Percentiles rank a stretch among this genome's conserved stretches.
phyloP scores from a whole-genome alignment of 2,113 vertebrate genomes.

The Xenus cinereus region DNA sequence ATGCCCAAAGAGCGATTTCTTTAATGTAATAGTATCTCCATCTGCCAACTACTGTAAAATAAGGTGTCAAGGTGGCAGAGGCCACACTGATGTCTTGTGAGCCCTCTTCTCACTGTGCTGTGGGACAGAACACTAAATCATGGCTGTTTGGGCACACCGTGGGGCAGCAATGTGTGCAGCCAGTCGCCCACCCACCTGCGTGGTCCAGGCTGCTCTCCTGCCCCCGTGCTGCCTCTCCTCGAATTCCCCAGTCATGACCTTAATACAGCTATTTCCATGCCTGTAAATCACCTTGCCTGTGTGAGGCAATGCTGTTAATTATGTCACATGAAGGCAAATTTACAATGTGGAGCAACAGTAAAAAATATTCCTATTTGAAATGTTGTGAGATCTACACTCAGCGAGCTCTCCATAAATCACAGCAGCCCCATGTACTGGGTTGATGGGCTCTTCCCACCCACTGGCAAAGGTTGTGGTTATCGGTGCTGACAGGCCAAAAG shows the following conservation, averaged over 20 bases:
- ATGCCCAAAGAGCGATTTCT: neutral
- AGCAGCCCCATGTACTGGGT: rapidly evolving
- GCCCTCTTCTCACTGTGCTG: neutral
- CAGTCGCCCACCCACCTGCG: neutral
- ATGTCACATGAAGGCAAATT: neutral
- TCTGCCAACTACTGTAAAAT: neutral
- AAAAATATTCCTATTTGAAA: neutral
- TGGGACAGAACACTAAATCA: neutral
- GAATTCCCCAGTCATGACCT: neutral
- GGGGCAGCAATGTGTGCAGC: neutral
- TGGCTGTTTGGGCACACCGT: neutral
- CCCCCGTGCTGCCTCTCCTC: neutral
- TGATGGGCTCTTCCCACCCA: neutral
- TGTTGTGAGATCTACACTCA: neutral
- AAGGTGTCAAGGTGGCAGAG: neutral
- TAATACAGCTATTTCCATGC: neutral
- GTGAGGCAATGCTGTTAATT: neutral
- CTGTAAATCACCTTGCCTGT: neutral
- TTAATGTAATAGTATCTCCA: neutral
- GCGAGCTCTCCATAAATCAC: neutral
- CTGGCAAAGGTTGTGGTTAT: neutral
- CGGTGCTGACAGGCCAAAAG: neutral
- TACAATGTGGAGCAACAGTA: neutral
- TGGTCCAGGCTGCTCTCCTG: neutral
- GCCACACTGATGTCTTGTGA: neutral